These are phyloP conservation scores for Leptinotarsa haldemani DNA, from an alignment of 2,888 invertebrate genomes.

Conservation along the genomic window DNA sequence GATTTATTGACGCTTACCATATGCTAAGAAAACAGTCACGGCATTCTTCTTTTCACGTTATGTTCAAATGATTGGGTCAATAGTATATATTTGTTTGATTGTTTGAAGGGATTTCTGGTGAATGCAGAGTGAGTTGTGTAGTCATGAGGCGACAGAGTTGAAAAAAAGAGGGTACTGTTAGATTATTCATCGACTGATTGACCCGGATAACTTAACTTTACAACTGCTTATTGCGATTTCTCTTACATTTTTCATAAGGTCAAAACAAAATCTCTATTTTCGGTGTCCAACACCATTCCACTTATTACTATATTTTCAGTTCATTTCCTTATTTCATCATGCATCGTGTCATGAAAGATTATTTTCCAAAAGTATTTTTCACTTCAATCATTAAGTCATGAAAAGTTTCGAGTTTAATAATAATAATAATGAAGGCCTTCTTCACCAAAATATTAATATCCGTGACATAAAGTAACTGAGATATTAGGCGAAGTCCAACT, in stretches of 20 bases:
- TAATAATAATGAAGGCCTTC: too few species aligned
- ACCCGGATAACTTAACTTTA: constrained; percentile 5
- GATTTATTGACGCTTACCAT: not conserved
- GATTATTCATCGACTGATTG: constrained; percentile 17
- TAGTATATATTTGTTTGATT: constrained; percentile 1
- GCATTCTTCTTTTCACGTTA: not conserved
- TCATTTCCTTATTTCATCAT: too few species aligned
- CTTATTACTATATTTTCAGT: too few species aligned
- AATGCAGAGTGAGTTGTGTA: constrained; percentile 2
- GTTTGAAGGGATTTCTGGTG: constrained; percentile 3
- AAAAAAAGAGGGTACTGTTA: constrained; percentile 17
- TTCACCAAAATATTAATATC: too few species aligned
- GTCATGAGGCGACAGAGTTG: not conserved
- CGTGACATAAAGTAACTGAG: too few species aligned
- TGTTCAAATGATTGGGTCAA: constrained; percentile 8
- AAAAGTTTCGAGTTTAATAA: too few species aligned
- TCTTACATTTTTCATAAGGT: not conserved
- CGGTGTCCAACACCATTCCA: too few species aligned
- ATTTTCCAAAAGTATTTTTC: too few species aligned
- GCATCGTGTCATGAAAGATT: too few species aligned
- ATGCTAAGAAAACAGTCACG: not conserved
- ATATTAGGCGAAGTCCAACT: too few species aligned
- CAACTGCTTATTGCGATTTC: not conserved
- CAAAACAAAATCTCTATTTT: too few species aligned
- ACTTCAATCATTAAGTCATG: too few species aligned